Evolutionary conservation across 92 coral and sea anemone species (phyloP).

Genomic region (Phenganax subtilis): DNA sequence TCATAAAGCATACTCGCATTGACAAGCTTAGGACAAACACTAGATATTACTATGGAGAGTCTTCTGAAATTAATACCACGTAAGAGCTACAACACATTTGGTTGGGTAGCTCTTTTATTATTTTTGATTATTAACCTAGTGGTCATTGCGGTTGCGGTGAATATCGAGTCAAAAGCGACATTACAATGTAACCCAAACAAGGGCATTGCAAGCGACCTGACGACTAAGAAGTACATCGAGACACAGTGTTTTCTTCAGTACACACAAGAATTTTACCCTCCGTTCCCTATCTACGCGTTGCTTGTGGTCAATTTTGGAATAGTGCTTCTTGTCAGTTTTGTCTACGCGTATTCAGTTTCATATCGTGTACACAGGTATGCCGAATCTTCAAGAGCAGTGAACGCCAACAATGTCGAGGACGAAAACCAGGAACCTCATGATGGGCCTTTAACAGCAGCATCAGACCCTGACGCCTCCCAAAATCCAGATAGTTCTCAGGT

Average conservation of each 20-base stretch:
- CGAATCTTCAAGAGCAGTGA: too few relatives aligned
- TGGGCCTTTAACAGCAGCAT: too few relatives aligned
- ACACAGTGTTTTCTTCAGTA: conserved; percentile 9
- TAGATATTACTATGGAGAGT: not conserved
- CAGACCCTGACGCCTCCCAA: too few relatives aligned
- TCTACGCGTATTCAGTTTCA: not conserved
- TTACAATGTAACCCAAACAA: conserved; percentile 12
- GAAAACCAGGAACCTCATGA: too few relatives aligned
- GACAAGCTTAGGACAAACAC: too few relatives aligned
- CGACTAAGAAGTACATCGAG: conserved; percentile 3
- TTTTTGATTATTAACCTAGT: not conserved
- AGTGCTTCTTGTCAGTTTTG: not conserved
- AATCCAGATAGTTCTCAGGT: too few relatives aligned
- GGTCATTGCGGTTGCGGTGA: not conserved
- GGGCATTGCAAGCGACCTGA: not conserved
- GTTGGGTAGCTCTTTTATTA: not conserved
- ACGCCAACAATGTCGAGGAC: too few relatives aligned
- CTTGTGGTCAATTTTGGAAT: not conserved
- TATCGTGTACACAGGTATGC: not conserved
- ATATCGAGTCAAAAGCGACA: conserved; percentile 12
- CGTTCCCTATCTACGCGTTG: not conserved
- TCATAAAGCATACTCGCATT: not conserved
- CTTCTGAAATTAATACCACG: not conserved
- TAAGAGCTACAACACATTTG: not conserved
- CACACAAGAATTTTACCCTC: not conserved